Conservation (phyloP, 2,113 vertebrate species). For the Nerophis lumbriciformis region DNA sequence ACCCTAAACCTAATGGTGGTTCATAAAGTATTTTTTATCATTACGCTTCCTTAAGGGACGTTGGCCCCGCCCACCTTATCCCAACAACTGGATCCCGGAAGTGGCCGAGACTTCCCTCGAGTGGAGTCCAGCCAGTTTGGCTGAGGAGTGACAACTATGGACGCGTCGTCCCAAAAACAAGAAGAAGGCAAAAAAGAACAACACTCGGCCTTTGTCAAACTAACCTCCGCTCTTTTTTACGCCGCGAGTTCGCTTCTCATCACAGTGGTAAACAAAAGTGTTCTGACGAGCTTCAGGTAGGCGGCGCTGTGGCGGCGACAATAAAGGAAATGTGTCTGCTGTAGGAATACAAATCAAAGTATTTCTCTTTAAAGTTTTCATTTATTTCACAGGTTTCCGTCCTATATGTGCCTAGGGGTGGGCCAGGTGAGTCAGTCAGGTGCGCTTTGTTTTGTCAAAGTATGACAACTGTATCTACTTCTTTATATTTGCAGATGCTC, state of each 20-base stretch:
- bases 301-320: slow-evolving; percentile 19
- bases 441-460: slow-evolving; percentile 23
- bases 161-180: too few species aligned
- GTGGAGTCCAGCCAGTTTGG: too few species aligned
- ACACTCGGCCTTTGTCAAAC: slow-evolving; percentile 31
- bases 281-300: slow-evolving; percentile 84
- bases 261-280: slow-evolving; percentile 84
- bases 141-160: too few species aligned
- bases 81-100: too few species aligned
- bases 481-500: slow-evolving; percentile 58
- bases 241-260: slow-evolving; percentile 81
- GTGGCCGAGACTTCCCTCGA: too few species aligned
- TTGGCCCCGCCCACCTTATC: too few species aligned
- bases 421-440: slow-evolving; percentile 72
- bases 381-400: slow-evolving; percentile 64
- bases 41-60: too few species aligned
- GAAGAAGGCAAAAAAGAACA: too few species aligned
- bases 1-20: too few species aligned
- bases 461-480: neutral
- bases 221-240: slow-evolving; percentile 80
- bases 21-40: too few species aligned
- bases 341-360: neutral
- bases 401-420: slow-evolving; percentile 65
- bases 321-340: neutral
- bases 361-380: neutral